These are phyloP conservation scores for Otocyon megalotis DNA, from an alignment of 2,113 vertebrate species.

Conservation along the genomic window DNA sequence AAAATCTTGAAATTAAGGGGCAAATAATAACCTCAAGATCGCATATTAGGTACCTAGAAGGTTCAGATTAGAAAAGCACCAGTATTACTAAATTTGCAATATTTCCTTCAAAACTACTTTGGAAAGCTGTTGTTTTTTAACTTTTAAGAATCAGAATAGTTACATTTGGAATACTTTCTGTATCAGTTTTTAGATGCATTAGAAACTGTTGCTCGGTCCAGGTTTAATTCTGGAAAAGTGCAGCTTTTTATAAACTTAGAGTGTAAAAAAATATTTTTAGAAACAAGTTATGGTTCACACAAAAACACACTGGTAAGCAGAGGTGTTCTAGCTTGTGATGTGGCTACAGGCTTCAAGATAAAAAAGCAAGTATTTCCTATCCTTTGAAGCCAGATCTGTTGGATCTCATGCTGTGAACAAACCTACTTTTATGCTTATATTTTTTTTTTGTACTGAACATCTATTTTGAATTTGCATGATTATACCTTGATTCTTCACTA, in stretches of 20 bases:
- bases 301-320: neutral
- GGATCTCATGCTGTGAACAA: neutral
- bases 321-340: neutral
- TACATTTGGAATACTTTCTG: constrained; percentile 4
- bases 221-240: constrained; percentile 14
- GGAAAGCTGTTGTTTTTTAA: neutral
- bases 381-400: neutral
- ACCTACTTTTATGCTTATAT: neutral
- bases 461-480: constrained; percentile 13
- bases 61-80: neutral
- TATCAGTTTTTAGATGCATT: neutral
- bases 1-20: neutral
- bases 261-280: neutral
- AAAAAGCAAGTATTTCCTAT: neutral
- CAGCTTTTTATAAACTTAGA: neutral
- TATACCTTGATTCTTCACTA: neutral
- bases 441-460: neutral
- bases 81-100: neutral
- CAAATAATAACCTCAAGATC: neutral
- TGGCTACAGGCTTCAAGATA: neutral
- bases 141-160: neutral
- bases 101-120: neutral
- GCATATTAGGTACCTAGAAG: neutral
- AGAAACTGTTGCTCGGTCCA: neutral
- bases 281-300: neutral